Evolutionary conservation across 2,888 invertebrate genomes (phyloP), one percentile per base, ranked within the genome.

Genomic region (Andricus quercusramuli): DNA sequence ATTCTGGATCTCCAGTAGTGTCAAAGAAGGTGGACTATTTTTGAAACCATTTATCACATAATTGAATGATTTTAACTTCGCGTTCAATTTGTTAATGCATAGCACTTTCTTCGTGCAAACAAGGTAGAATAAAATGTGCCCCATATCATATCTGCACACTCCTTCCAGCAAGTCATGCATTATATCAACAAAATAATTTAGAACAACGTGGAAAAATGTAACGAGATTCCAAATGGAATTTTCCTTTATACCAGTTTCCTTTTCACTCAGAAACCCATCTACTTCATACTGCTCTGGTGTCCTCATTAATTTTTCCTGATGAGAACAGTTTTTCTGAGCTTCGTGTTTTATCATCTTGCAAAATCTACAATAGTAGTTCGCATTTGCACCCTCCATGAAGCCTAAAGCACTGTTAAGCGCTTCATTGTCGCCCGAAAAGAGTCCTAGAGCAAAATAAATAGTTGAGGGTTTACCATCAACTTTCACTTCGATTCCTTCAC

Each of bases 311-410:
- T 37, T 2, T 5, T 17, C 17, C 25, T 77, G n/a, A 5, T 6
- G 51, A 64, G 77, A 37, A 74, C 78, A 79, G 29, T 74, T n/a
- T 25, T n/a, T 59, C 25, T 77, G 44, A 1, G 68, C 64, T 20
- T 62, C 44, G 1, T 41, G 65, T 56, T 78, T 80, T 2, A 77
- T 77, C 17, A 77, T 47, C 32, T 66, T 77, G n/a, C 79, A 82
- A n/a, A 80, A 29, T 17, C 82, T 41, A 66, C 82, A 79, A 59
- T 77, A 82, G 68, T 22, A 65, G 56, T 79, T 82, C 6, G 80
- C 77, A 41, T 74, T 41, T 65, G 56, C 66, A 44, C 80, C 65
- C 3, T 44, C 25, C 25, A 70, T 79, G 59, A 74, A 79, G 4
- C 44, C 77, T 22, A 78, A 62, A 9, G 79, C 5, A 15, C 51